Base-by-base conservation (phyloP, 2,113 vertebrate species). In the mouse (Mus musculus) region DNA sequence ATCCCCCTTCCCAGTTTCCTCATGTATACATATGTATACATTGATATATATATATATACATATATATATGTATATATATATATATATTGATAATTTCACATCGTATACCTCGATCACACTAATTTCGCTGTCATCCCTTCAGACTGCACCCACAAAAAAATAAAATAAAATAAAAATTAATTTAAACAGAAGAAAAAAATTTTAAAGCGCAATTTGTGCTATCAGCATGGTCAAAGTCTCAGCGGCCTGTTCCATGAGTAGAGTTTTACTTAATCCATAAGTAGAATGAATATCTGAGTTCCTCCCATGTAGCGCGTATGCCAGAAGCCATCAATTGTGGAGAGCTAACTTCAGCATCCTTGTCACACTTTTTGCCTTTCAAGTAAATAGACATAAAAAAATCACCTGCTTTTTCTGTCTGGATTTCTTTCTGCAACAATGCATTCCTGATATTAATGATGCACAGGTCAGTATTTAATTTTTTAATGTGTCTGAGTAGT, bases 241-340 rank as follows among this genome's bases (percentile, higher is more conserved):
- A 19, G 33, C 3, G 69, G 36, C 36, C 69, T 71, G 33, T 3
- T 19, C 33, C 33, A 1, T 71, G 16, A 17, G 16, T 17, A 71
- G 69, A 63, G 24, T 72, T 20, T 22, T 61, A 61, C 20, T 61
- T 63, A 63, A 24, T 19, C 5, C 33, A 3, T 72, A 72, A 8
- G 17, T 72, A 72, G 69, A 72, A n/a, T n/a, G 36, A 72, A 36
- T 20, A n/a, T 8, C 69, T n/a, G 69, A 72, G 36, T 19, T 72
- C 69, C 7, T 72, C 17, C 71, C 2, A 0, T 20, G 3, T 17
- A n/a, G 36, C 71, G 7, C 13, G 0, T 33, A n/a, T 39, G 36
- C 36, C 36, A 72, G 36, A 72, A 72, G 36, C 71, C 71, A n/a
- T 72, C 71, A 72, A 39, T 20, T n/a, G 19, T 72, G 17, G 7